These are phyloP conservation scores for Pectinophora gossypiella DNA, from an alignment of 1,140 invertebrate genomes.

Conservation along the genomic window DNA sequence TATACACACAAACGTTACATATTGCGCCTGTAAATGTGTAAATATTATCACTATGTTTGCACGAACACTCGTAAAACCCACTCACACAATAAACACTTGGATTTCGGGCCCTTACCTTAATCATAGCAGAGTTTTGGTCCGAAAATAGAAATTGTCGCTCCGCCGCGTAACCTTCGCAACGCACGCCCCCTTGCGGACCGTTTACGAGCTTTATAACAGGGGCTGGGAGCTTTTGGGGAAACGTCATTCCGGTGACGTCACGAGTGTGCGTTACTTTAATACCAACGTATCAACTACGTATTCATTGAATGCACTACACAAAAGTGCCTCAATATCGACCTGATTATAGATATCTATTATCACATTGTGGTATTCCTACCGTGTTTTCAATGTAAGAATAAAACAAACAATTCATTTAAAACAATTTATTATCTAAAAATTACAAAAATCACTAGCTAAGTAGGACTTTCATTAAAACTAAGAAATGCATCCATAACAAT, in stretches of 20 bases:
- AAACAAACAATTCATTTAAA: background rate
- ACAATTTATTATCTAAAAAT: slow-evolving; percentile 16
- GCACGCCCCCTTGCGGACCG: slow-evolving; percentile 38
- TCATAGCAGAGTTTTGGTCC: slow-evolving; percentile 51
- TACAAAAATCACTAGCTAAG: slow-evolving; percentile 27
- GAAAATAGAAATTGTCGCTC: slow-evolving; percentile 31
- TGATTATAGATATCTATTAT: slow-evolving; percentile 10
- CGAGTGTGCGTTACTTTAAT: too few relatives aligned
- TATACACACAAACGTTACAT: slow-evolving; percentile 48
- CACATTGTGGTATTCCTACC: too few relatives aligned
- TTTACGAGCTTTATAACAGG: slow-evolving; percentile 31
- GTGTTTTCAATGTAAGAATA: too few relatives aligned
- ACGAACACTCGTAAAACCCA: slow-evolving; percentile 15
- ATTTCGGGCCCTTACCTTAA: slow-evolving; percentile 36
- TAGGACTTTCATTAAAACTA: slow-evolving; percentile 21
- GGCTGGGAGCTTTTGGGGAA: too few relatives aligned
- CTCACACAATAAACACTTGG: slow-evolving; percentile 5
- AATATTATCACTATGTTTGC: slow-evolving; percentile 15
- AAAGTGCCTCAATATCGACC: too few relatives aligned
- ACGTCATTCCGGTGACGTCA: too few relatives aligned
- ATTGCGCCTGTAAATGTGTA: slow-evolving; percentile 45
- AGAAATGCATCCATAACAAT: slow-evolving; percentile 17
- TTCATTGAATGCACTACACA: too few relatives aligned
- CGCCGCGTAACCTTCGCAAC: slow-evolving; percentile 33
- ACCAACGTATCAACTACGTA: too few relatives aligned